Percentiles rank a stretch among this genome's conserved stretches.
Conservation (phyloP, 2,797 vertebrate genomes). For the Austrolebias charrua region DNA sequence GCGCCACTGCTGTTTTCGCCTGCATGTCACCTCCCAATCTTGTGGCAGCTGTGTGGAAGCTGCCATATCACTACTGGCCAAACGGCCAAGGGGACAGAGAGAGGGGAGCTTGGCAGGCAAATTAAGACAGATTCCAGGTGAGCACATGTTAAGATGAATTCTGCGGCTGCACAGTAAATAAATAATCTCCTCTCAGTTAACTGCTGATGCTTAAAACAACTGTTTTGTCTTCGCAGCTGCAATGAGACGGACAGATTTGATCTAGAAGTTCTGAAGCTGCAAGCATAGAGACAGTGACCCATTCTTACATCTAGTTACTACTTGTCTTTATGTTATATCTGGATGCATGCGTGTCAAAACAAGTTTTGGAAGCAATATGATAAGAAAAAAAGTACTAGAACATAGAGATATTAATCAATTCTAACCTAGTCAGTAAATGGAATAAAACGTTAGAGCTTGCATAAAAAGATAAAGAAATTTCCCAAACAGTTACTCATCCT, state of each 20-base stretch:
- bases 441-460: constrained; percentile 39
- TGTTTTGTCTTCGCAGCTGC: constrained; percentile 63
- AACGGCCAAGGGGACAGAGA: constrained; percentile 41
- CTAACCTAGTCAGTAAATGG: constrained; percentile 56
- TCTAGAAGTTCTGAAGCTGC: constrained; percentile 44
- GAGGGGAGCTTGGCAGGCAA: constrained; percentile 47
- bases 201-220: constrained; percentile 72
- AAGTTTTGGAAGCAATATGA: constrained; percentile 42
- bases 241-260: constrained; percentile 63
- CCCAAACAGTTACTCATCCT: constrained; percentile 69
- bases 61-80: constrained; percentile 42
- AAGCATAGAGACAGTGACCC: constrained; percentile 27
- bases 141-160: constrained; percentile 50
- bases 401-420: constrained; percentile 55
- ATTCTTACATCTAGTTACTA: constrained; percentile 35
- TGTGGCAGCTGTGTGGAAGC: constrained; percentile 44
- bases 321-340: constrained; percentile 29
- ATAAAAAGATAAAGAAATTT: constrained; percentile 52
- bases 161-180: constrained; percentile 53
- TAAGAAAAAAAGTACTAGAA: constrained; percentile 31
- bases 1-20: constrained; percentile 23
- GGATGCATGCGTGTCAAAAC: constrained; percentile 32
- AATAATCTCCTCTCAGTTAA: constrained; percentile 59
- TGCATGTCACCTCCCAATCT: constrained; percentile 40
- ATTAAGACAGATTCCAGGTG: constrained; percentile 68